Conservation (phyloP, 2,888 invertebrate species). For the Xestia sexstrigata region DNA sequence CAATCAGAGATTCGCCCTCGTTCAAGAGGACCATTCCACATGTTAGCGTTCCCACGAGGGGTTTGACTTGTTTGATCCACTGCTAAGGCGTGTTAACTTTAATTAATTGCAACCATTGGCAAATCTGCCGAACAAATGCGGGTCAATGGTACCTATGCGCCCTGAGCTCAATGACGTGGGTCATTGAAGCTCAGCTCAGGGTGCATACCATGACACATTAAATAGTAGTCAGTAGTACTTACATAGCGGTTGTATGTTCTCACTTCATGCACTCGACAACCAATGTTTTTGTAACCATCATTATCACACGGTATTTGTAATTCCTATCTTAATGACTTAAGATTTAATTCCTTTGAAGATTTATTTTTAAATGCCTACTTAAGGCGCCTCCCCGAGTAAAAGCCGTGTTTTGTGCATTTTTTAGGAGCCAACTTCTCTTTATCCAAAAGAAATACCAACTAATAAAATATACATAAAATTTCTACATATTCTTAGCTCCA, state of each 20-base stretch:
- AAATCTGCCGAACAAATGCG: background rate
- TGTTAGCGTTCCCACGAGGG: too few species aligned
- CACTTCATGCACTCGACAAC: background rate
- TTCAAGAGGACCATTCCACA: background rate
- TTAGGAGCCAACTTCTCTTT: too few species aligned
- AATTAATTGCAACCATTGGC: background rate
- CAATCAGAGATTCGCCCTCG: background rate
- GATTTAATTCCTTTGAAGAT: background rate
- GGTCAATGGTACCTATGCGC: background rate
- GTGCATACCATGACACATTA: background rate
- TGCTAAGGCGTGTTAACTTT: background rate
- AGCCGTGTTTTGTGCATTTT: too few species aligned
- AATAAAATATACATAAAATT: too few species aligned
- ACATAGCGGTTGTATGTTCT: background rate
- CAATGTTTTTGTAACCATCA: slow-evolving; percentile 8
- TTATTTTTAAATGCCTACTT: background rate
- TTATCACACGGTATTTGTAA: slow-evolving; percentile 1
- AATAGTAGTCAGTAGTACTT: background rate
- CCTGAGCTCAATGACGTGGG: background rate
- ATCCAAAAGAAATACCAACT: too few species aligned
- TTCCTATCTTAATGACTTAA: slow-evolving; percentile 2
- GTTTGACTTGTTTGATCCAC: background rate
- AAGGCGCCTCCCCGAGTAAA: too few species aligned
- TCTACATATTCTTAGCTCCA: too few species aligned
- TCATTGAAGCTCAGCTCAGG: too few species aligned